Percentiles rank a stretch among this genome's conserved stretches.
Conservation (phyloP, 2,797 vertebrate species). For the Rhinatrema bivittatum region DNA sequence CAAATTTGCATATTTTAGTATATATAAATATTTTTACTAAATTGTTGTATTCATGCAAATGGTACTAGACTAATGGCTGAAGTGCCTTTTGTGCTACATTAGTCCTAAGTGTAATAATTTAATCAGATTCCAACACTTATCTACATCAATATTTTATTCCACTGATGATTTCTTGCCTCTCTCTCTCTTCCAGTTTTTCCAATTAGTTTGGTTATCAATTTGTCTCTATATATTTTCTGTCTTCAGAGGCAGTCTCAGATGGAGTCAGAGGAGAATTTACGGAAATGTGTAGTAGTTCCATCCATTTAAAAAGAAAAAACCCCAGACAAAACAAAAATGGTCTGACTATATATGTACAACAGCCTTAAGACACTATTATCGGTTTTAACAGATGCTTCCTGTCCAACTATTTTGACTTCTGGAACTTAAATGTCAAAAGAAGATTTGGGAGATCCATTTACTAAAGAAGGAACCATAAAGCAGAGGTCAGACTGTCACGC, state of each 20-base stretch:
- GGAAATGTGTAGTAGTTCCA: background rate
- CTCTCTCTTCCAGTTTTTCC: background rate
- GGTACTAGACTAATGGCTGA: background rate
- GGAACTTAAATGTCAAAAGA: too few species aligned
- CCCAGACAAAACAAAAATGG: too few species aligned
- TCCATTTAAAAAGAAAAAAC: too few species aligned
- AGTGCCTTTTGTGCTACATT: constrained; percentile 9
- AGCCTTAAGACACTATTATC: too few species aligned
- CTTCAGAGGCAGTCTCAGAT: background rate
- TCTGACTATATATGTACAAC: too few species aligned
- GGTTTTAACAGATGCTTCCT: too few species aligned
- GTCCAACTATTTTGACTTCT: too few species aligned
- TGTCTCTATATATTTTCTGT: too few species aligned
- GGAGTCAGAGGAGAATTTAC: rapidly evolving
- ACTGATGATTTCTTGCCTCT: background rate
- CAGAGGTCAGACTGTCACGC: too few species aligned
- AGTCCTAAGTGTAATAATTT: constrained; percentile 11
- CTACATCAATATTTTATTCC: background rate
- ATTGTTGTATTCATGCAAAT: background rate
- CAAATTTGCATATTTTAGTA: constrained; percentile 2
- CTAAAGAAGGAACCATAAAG: too few species aligned
- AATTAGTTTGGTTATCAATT: background rate
- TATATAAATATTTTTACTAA: background rate
- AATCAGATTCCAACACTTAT: background rate
- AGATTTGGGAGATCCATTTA: too few species aligned